Evolutionary conservation across 2,888 invertebrate species (phyloP).

Genomic region (Eupithecia subfuscata): DNA sequence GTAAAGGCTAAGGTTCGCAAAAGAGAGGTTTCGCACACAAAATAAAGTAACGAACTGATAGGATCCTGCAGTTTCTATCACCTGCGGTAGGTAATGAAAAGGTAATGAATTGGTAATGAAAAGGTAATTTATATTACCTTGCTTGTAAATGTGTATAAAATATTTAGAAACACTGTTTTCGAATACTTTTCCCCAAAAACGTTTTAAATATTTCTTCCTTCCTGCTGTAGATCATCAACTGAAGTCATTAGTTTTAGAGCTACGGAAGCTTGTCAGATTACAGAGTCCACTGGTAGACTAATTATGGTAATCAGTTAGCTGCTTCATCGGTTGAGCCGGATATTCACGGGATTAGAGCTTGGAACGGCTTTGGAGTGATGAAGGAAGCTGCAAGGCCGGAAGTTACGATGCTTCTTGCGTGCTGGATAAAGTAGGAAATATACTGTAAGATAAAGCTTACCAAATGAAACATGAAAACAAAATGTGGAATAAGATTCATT

Average conservation of each 20-base stretch:
- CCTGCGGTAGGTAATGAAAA: background rate
- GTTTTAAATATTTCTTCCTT: background rate
- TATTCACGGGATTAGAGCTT: slow-evolving; percentile 37
- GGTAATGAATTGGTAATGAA: too few relatives aligned
- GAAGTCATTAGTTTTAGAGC: slow-evolving; percentile 31
- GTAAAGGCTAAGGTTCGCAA: background rate
- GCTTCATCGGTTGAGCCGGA: slow-evolving; percentile 35
- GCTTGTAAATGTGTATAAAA: background rate
- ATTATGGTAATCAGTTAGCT: slow-evolving; percentile 45
- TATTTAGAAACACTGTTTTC: background rate
- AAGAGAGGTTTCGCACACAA: background rate
- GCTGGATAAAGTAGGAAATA: slow-evolving; percentile 7
- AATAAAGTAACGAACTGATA: background rate
- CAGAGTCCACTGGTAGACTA: slow-evolving; percentile 36
- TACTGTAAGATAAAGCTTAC: background rate
- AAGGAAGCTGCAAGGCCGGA: slow-evolving; percentile 25
- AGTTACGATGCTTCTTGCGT: background rate
- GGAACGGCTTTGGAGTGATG: slow-evolving; percentile 36
- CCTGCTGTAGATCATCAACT: slow-evolving; percentile 24
- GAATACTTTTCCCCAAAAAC: background rate
- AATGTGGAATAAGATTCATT: background rate
- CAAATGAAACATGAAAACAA: background rate
- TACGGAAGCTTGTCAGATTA: slow-evolving; percentile 34
- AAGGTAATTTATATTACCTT: too few relatives aligned
- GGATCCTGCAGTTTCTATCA: background rate